These are phyloP conservation scores for Dorcus hopei DNA, from an alignment of 2,888 invertebrate genomes.

Conservation along the genomic window DNA sequence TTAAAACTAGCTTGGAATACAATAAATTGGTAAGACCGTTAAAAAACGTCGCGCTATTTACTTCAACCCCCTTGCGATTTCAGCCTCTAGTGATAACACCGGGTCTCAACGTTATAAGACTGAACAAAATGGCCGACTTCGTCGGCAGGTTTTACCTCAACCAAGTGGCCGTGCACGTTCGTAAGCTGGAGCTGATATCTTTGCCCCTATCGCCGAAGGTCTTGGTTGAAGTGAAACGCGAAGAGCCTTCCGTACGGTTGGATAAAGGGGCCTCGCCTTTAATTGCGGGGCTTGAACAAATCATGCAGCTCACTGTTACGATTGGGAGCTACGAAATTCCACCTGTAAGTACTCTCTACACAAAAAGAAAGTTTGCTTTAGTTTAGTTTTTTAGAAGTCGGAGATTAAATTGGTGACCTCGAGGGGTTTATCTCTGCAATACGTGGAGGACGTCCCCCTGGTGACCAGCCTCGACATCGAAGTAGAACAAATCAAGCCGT, in stretches of 20 bases:
- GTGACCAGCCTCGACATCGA: constrained; percentile 52
- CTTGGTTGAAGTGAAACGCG: constrained; percentile 50
- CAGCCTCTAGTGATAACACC: constrained; percentile 52
- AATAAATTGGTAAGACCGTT: constrained; percentile 35
- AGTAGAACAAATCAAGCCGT: constrained; percentile 39
- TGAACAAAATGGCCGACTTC: constrained; percentile 60
- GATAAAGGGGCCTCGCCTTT: constrained; percentile 64
- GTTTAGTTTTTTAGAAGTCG: constrained; percentile 51
- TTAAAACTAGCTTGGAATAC: constrained; percentile 36
- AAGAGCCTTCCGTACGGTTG: constrained; percentile 48
- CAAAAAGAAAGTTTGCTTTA: too few species aligned
- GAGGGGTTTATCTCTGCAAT: constrained; percentile 62
- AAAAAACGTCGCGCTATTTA: not conserved
- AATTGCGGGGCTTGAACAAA: constrained; percentile 77
- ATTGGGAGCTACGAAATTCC: constrained; percentile 76
- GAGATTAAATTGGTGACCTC: constrained; percentile 64
- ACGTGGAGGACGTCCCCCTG: constrained; percentile 44
- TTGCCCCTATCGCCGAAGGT: constrained; percentile 56
- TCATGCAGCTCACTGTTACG: constrained; percentile 69
- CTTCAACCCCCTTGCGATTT: constrained; percentile 21
- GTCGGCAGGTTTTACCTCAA: constrained; percentile 71
- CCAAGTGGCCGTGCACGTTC: constrained; percentile 64
- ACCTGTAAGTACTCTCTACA: constrained; percentile 51
- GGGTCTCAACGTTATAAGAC: constrained; percentile 61
- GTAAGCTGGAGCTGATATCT: constrained; percentile 71